phyloP scores from a whole-genome alignment of 1,140 invertebrate species.

The Lepidurus apus region DNA sequence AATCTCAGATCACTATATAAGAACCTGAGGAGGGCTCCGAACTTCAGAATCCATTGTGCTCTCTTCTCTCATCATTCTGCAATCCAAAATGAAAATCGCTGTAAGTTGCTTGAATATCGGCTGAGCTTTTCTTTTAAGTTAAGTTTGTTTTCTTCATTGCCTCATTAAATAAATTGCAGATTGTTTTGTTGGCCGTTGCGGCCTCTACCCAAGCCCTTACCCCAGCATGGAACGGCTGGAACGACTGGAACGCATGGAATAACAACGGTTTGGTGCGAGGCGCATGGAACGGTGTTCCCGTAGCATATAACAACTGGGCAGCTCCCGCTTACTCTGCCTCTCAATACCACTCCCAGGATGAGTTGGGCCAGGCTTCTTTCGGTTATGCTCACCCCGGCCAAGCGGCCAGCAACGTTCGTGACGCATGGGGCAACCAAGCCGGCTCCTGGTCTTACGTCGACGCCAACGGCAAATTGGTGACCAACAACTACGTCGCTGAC shows the following conservation, averaged over 20 bases:
- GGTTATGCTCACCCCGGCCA: slow-evolving; percentile 40
- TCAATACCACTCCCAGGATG: slow-evolving; percentile 41
- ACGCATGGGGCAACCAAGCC: slow-evolving; percentile 42
- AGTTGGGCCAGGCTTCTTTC: slow-evolving; percentile 37
- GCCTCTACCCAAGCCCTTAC: slow-evolving; percentile 38
- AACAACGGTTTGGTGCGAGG: background rate
- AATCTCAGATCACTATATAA: slow-evolving; percentile 11
- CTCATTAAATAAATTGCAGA: slow-evolving; percentile 39
- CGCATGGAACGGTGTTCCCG: background rate
- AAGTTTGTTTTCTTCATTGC: background rate
- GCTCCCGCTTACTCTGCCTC: slow-evolving; percentile 30
- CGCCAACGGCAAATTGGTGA: slow-evolving; percentile 42
- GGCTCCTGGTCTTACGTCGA: slow-evolving; percentile 46
- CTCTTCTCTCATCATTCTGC: slow-evolving; percentile 4
- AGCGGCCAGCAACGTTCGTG: slow-evolving; percentile 38
- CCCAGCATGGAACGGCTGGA: slow-evolving; percentile 14
- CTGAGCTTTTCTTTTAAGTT: background rate
- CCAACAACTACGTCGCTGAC: slow-evolving; percentile 44
- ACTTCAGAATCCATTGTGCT: background rate
- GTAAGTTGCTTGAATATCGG: background rate
- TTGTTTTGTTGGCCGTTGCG: slow-evolving; percentile 41
- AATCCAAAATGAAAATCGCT: slow-evolving; percentile 10
- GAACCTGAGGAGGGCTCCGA: background rate
- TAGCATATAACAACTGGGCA: slow-evolving; percentile 18
- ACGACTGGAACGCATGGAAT: slow-evolving; percentile 26